These are phyloP conservation scores for Noctua janthina DNA, from an alignment of 2,888 invertebrate genomes.

Conservation along the genomic window DNA sequence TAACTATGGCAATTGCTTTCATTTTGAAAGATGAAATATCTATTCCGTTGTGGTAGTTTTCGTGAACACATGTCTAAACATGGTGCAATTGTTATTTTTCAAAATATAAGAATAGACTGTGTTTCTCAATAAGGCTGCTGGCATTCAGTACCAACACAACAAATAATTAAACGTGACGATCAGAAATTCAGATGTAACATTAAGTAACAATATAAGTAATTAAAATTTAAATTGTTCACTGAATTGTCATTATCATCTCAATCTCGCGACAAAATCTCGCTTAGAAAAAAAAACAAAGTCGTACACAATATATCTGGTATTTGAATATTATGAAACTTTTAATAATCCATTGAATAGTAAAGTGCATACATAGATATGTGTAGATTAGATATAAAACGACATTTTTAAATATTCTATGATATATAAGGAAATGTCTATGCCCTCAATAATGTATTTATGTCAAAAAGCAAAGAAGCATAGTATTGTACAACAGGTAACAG, in stretches of 20 bases:
- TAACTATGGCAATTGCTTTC: neutral
- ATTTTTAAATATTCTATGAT: neutral
- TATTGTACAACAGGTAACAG: neutral
- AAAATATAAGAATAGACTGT: neutral
- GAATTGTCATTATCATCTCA: too few species aligned
- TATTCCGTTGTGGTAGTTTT: too few species aligned
- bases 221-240: neutral
- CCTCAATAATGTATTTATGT: neutral
- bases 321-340: constrained; percentile 7
- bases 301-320: neutral
- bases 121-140: neutral
- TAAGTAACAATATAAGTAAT: neutral
- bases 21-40: constrained; percentile 2
- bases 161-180: neutral
- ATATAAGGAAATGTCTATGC: neutral
- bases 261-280: neutral
- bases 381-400: neutral
- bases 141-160: neutral
- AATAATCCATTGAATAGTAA: neutral
- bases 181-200: neutral
- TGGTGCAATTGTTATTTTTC: neutral
- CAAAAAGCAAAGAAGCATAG: neutral
- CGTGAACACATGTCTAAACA: neutral
- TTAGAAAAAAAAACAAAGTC: neutral
- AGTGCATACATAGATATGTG: constrained; percentile 9